Conservation (phyloP, 2,797 vertebrate species). For the Pseudochromis fuscus region DNA sequence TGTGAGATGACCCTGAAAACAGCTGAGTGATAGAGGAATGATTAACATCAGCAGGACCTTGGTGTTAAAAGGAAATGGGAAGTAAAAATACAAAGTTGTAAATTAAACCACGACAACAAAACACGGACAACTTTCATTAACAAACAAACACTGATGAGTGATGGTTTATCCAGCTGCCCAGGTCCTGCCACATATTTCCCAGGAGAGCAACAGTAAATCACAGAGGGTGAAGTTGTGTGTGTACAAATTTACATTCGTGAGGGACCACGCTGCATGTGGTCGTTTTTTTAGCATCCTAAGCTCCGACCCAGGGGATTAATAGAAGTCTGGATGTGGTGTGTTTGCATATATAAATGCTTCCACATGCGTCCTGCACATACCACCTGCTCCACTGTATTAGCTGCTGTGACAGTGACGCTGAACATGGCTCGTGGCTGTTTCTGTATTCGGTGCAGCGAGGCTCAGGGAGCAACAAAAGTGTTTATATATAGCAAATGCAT, state of each 20-base stretch:
- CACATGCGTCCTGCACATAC: constrained; percentile 56
- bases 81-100: constrained; percentile 56
- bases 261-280: constrained; percentile 20
- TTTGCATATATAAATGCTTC: constrained; percentile 62
- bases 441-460: neutral
- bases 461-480: neutral
- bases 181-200: constrained; percentile 53
- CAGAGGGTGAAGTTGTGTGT: constrained; percentile 34
- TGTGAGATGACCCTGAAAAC: neutral
- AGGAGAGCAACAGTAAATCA: constrained; percentile 53
- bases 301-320: constrained; percentile 43
- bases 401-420: constrained; percentile 30
- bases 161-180: constrained; percentile 53
- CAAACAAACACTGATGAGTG: constrained; percentile 36
- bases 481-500: neutral
- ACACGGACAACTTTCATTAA: constrained; percentile 54
- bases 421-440: constrained; percentile 3
- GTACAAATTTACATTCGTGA: constrained; percentile 21
- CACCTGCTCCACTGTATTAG: constrained; percentile 51
- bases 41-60: constrained; percentile 20
- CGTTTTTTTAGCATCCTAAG: constrained; percentile 33
- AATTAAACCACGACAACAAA: constrained; percentile 50
- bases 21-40: neutral
- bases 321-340: neutral
- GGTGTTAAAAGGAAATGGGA: constrained; percentile 50